A percentile compares a stretch with the other conserved stretches of the same genome.
Conservation (phyloP, 2,888 invertebrate genomes). For the Cryptus armator region DNA sequence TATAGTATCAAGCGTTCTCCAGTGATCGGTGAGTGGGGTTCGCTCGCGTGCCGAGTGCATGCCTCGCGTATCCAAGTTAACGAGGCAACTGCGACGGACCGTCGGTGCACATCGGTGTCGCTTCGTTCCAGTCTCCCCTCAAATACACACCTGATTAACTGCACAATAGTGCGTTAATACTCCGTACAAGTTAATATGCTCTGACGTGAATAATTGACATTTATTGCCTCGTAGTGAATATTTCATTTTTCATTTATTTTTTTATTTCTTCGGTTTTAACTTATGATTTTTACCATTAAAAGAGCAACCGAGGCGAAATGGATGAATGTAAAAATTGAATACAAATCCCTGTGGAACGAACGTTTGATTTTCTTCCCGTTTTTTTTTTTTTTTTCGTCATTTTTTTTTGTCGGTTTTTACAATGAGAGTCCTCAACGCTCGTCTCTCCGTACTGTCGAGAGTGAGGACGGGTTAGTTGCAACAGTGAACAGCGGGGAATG, state of each 20-base stretch:
- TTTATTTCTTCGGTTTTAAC: slow-evolving; percentile 6
- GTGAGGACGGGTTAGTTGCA: slow-evolving; percentile 14
- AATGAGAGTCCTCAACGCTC: slow-evolving; percentile 36
- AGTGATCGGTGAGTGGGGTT: slow-evolving; percentile 41
- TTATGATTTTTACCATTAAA: slow-evolving; percentile 49
- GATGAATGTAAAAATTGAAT: slow-evolving; percentile 4
- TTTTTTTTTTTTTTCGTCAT: slow-evolving; percentile 2
- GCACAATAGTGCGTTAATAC: slow-evolving; percentile 18
- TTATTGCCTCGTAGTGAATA: background rate
- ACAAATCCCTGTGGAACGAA: slow-evolving; percentile 16
- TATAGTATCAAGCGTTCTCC: slow-evolving; percentile 9
- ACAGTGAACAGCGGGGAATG: slow-evolving; percentile 27
- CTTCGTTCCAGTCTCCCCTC: slow-evolving; percentile 41
- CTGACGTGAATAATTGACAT: background rate
- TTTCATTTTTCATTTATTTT: background rate
- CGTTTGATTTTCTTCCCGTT: slow-evolving; percentile 17
- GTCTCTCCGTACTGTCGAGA: slow-evolving; percentile 39
- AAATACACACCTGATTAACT: slow-evolving; percentile 2
- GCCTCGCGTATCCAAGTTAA: slow-evolving; percentile 37
- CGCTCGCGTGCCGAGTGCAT: slow-evolving; percentile 49
- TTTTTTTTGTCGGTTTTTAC: slow-evolving; percentile 43
- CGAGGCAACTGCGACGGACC: slow-evolving; percentile 45
- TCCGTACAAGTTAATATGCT: background rate
- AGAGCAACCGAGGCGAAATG: slow-evolving; percentile 28
- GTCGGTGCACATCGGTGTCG: slow-evolving; percentile 42